A percentile compares a stretch with the other conserved stretches of the same genome.
Conservation (phyloP, 1,140 invertebrate genomes). For the Philotrypesis tridentata region DNA sequence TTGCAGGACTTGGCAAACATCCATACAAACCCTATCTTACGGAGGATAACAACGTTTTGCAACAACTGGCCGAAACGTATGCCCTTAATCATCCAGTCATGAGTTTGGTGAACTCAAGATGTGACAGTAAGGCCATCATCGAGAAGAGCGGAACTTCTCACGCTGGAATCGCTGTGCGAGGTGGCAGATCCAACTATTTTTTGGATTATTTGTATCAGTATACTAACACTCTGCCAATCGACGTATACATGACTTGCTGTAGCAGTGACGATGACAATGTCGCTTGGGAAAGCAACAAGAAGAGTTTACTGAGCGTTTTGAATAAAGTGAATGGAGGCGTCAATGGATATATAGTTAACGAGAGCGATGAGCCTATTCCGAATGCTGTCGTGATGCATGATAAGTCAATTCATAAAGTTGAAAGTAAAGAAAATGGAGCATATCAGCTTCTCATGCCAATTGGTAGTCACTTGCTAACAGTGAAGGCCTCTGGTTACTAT, state of each 20-base stretch:
- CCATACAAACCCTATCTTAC: constrained; percentile 54
- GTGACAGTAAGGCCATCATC: constrained; percentile 53
- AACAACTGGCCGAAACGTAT: constrained; percentile 60
- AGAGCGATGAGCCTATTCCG: constrained; percentile 75
- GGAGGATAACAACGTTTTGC: constrained; percentile 59
- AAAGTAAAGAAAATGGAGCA: constrained; percentile 74
- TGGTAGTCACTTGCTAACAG: constrained; percentile 76
- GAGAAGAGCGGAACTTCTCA: constrained; percentile 58
- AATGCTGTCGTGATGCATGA: constrained; percentile 75
- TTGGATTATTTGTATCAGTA: constrained; percentile 69
- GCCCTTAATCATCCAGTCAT: constrained; percentile 58
- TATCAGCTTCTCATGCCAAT: constrained; percentile 76
- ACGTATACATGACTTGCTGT: constrained; percentile 70
- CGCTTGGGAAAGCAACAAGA: constrained; percentile 65
- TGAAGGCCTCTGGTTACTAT: constrained; percentile 75
- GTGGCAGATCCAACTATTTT: constrained; percentile 58
- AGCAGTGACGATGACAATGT: constrained; percentile 59
- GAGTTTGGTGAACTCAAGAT: constrained; percentile 51
- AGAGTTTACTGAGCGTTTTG: constrained; percentile 62
- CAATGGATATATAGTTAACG: constrained; percentile 76
- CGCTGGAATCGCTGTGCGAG: constrained; percentile 55
- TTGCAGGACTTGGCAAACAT: constrained; percentile 47
- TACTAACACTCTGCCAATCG: constrained; percentile 65
- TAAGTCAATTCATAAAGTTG: constrained; percentile 65
- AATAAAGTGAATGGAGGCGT: constrained; percentile 61